A percentile compares a stretch with the other conserved stretches of the same genome.
Conservation (phyloP, 1,140 invertebrate genomes). For the Xylocopa sonorina region DNA sequence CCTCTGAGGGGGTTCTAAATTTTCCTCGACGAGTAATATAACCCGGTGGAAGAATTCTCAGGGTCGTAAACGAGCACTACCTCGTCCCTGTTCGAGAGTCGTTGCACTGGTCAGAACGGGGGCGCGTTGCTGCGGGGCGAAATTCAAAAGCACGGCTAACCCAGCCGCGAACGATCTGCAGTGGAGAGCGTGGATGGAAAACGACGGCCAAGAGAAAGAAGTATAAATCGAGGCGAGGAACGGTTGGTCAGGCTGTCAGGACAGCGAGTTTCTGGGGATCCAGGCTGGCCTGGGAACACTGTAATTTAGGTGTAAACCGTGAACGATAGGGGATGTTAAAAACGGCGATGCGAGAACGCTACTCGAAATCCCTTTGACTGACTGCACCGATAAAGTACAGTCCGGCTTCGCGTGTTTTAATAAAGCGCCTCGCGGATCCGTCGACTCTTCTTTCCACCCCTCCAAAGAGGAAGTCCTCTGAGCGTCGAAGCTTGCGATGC, state of each 20-base stretch:
- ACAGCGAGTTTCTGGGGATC: not conserved
- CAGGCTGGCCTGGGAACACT: not conserved
- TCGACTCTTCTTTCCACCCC: not conserved
- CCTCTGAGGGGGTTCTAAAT: slow-evolving; percentile 35
- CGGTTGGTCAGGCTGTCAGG: not conserved
- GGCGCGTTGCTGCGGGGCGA: slow-evolving; percentile 23
- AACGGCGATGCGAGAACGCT: not conserved
- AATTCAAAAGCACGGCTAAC: slow-evolving; percentile 47
- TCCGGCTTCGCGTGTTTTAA: not conserved
- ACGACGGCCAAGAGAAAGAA: not conserved
- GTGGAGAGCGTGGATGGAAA: not conserved
- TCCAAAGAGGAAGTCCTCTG: not conserved
- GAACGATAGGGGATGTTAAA: not conserved
- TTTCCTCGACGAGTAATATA: slow-evolving; percentile 25
- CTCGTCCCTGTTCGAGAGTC: slow-evolving; percentile 40
- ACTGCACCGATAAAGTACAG: not conserved
- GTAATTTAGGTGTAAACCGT: slow-evolving; percentile 11
- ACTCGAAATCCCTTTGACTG: not conserved
- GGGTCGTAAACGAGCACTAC: slow-evolving; percentile 51
- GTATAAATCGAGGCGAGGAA: slow-evolving; percentile 3
- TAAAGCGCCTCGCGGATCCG: not conserved
- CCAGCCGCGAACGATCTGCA: not conserved
- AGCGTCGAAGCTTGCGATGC: not conserved
- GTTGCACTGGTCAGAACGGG: slow-evolving; percentile 33
- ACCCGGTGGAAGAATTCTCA: slow-evolving; percentile 46